Conservation (phyloP, 2,113 vertebrate genomes). For the Rhineura floridana region DNA sequence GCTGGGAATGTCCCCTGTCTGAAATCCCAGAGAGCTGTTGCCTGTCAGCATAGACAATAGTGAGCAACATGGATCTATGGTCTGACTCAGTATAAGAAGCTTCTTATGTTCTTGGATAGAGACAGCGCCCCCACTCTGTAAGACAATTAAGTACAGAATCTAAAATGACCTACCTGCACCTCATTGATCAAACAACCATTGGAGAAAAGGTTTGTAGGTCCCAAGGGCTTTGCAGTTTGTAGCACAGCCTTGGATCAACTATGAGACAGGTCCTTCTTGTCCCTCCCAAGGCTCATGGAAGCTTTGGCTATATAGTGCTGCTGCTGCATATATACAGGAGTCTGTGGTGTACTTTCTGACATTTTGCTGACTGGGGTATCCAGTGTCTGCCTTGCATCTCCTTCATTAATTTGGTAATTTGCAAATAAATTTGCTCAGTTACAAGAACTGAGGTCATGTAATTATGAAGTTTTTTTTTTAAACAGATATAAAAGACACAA, state of each 20-base stretch:
- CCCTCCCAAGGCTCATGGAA: background rate
- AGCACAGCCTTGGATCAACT: background rate
- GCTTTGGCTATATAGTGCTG: background rate
- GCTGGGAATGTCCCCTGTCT: too few relatives aligned
- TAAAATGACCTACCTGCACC: too few relatives aligned
- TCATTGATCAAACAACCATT: background rate
- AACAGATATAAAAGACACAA: background rate
- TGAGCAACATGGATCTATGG: too few relatives aligned
- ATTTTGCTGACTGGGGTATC: background rate
- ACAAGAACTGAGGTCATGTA: background rate
- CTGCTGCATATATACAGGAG: background rate
- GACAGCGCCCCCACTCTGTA: too few relatives aligned
- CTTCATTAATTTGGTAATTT: background rate
- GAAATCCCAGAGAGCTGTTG: too few relatives aligned
- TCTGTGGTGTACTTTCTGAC: background rate
- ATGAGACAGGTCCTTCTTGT: background rate
- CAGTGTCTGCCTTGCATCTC: background rate
- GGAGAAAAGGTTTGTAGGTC: background rate
- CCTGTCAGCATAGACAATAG: too few relatives aligned
- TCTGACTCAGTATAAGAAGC: too few relatives aligned
- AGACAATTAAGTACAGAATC: too few relatives aligned
- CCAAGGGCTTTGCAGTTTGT: background rate
- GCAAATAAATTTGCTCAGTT: background rate
- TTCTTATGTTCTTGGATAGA: too few relatives aligned
- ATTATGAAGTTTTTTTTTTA: background rate